Base-by-base conservation (phyloP, 2,113 vertebrate species). In the Dicentrarchus labrax region DNA sequence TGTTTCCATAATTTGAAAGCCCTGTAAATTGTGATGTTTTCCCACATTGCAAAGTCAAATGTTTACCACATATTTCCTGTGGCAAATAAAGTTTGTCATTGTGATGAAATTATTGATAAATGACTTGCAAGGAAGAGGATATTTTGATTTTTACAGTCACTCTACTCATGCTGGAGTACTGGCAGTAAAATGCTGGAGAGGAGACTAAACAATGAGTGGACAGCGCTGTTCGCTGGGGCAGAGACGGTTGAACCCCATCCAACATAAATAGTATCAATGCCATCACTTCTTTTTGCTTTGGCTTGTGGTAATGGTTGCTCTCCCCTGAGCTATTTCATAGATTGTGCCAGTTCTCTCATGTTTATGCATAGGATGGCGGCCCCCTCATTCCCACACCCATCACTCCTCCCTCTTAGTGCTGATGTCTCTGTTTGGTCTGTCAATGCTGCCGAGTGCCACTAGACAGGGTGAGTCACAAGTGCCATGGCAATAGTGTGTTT, bases 191-290 rank as follows among this genome's bases (percentile, higher is more conserved):
- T 3, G 48, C 54, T 16, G 12, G 19, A 68, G 45, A 68, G 30
- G 50, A 59, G 48, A 21, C 5, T 15, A 56, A 84, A 83, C 78
- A 88, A 85, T 88, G 68, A 15, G 24, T n/a, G 77, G 82, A 76
- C 72, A 17, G 72, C 16, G 72, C 59, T 61, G 76, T 21, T 83
- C 56, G 21, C 57, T 11, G 50, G 80, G 83, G 65, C 60, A 39
- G 60, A 47, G 59, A 62, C 30, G 41, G 54, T 74, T 91, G 87
- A 85, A 80, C 2, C 11, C 12, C 0, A 4, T 86, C 90, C 86
- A 87, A 80, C 64, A 70, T 21, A 88, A 88, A 92, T 86, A 74
- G 47, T 75, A 83, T 88, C 83, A 64, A 43, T 85, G 86, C 78
- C 78, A 85, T 84, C 80, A 48, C 64, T 83, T 76, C 43, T 73